Base-by-base conservation (phyloP, 2,797 vertebrate genomes). In the Spinus pinus region DNA sequence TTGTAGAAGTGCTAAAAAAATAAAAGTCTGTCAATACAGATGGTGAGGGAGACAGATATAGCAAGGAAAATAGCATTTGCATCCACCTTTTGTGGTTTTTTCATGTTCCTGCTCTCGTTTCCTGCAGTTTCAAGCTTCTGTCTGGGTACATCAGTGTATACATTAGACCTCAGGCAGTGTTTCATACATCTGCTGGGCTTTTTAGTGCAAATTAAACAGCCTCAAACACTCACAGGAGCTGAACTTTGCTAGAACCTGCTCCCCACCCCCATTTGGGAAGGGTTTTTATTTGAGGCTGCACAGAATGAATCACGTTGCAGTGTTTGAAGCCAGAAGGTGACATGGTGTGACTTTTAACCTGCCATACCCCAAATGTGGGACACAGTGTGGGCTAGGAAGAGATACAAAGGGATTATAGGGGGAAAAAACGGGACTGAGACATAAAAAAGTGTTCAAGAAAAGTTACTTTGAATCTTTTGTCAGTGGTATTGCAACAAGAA, bases 401-500 rank as follows among this genome's bases (percentile, higher is more conserved):
- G 54, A 53, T 62, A 92, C 57, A 92, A 92, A 97, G 87, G 75
- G 79, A 96, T 89, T 83, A 35, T 1, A 93, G 72, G 58, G 79
- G 54, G 33, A 44, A 94, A 92, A 92, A 95, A 72, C 35, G 58
- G 70, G 70, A 58, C 47, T 14, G 28, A 91, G 56, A 60, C 80
- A 91, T 75, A 41, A 96, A 94, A 96, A 83, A 93, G 56, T 60
- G 82, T 90, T 94, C 80, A 94, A 95, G 95, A 81, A 93, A 96
- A 94, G 91, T 86, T 93, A 72, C 95, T 96, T 96, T 96, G 89
- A 96, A 91, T 96, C 94, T 94, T 95, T 94, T 95, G 91, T 95
- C 81, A 42, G 1, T 69, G 87, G 44, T 39, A 66, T 88, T 49
- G 58, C 87, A 81, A 56, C 85, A 88, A 81, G 92, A 85, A 96